Base-by-base conservation (phyloP, 2,888 invertebrate species). In the Diarsia brunnea region DNA sequence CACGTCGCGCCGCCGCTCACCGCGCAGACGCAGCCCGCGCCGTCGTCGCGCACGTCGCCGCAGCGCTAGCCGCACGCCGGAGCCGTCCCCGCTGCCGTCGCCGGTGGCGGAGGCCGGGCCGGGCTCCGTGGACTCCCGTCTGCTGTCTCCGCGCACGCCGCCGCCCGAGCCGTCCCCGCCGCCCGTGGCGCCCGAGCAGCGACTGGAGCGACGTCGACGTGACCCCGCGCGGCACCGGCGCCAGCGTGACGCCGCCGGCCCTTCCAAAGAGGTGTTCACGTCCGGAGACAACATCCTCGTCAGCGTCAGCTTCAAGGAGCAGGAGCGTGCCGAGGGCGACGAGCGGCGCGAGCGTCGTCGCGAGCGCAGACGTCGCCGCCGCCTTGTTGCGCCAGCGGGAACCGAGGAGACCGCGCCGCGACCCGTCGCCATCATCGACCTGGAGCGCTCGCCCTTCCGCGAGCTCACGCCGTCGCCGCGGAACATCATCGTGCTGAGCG, bases 231-330 rank as follows among this genome's bases (percentile, higher is more conserved):
- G 89, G 43, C 92, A 90, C 84, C 89, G 91, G 8, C 91, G 92
- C 91, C 72, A 87, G 97, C n/a, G 97, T 97, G 70, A 91, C 75
- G 79, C 87, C 78, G 77, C 85, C 60, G 92, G 92, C 0, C 98
- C 98, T 0, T 98, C 98, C 4, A 99, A 99, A 93, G 99, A 99
- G 95, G 98, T 99, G 5, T 99, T 98, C 92, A 98, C 99, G 0
- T 98, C 99, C 19, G 99, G 99, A 5, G 98, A 99, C 94, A 99
- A 99, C 92, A 99, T 99, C 89, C 97, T 99, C 83, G 99, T 99
- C 19, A 99, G 98, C 94, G 98, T 99, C 27, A 99, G 98, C 93
- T 99, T 99, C 94, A 98, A 98, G 92, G 98, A 98, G 88, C 97
- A 97, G 85, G 97, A 92, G 87, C 90, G 93, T 77, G 88, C 43